Conservation (phyloP, 1,140 invertebrate genomes). For the Drosophila hydei region DNA sequence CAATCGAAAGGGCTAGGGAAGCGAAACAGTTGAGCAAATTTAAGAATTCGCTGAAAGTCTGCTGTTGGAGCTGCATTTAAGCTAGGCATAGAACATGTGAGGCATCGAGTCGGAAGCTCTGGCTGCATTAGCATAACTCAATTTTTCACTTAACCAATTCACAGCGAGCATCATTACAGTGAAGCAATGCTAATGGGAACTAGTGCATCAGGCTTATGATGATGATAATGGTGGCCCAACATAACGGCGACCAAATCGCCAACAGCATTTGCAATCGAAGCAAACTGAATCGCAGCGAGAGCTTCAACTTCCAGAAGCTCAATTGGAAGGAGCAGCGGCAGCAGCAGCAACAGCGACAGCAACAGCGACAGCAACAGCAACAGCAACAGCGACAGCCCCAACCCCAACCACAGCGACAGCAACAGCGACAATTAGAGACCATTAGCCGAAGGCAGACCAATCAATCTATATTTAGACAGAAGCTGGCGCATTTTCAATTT, state of each 20-base stretch:
- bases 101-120: background rate
- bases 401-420: conserved; percentile 10
- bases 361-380: background rate
- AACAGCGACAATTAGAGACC: conserved; percentile 30
- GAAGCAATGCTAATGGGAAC: conserved; percentile 53
- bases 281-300: conserved; percentile 20
- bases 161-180: conserved; percentile 1
- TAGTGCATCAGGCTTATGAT: conserved; percentile 55
- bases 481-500: conserved; percentile 54
- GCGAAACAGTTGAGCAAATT: too few species aligned
- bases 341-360: background rate
- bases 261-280: conserved; percentile 33
- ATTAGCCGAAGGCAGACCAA: conserved; percentile 36
- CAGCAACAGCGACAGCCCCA: background rate
- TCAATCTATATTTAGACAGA: conserved; percentile 40
- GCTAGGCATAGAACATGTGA: background rate
- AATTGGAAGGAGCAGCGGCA: conserved; percentile 6
- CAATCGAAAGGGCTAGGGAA: too few species aligned
- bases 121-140: conserved; percentile 16
- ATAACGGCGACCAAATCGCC: conserved; percentile 59
- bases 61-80: background rate
- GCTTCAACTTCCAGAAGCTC: conserved; percentile 13
- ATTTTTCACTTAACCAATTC: conserved; percentile 7
- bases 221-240: conserved; percentile 47
- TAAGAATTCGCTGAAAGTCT: too few species aligned